Evolutionary conservation across 2,888 invertebrate genomes (phyloP), one percentile per base, ranked within the genome.

Genomic region (Thera obeliscata): DNA sequence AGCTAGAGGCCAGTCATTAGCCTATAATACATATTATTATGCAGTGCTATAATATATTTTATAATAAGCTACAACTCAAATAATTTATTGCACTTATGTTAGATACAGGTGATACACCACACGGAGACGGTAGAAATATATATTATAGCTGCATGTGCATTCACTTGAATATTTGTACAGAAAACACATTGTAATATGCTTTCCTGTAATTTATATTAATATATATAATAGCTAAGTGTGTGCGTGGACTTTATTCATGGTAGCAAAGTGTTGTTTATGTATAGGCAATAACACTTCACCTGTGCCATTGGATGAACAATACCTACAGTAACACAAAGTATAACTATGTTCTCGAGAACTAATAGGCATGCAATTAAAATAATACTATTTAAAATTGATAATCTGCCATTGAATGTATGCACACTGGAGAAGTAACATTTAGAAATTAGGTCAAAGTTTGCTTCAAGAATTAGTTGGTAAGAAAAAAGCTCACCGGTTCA

Each of bases 401-500:
- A 71, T 61, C 35, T 69, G 41, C 8, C 35, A 33, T 65, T 50
- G 49, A 43, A 52, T 57, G 35, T 9, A 60, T 46, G 65, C 61
- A 65, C 58, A 61, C 12, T 61, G 36, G 60, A 64, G 35, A 64
- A 66, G 41, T 61, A 61, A 57, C 36, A 54, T 12, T 54, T 66
- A 2, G 35, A 57, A 69, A 69, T 63, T 66, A 69, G 69, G 69
- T 69, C 69, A 69, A 57, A 59, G 49, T 66, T 60, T 63, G 66
- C 38, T 43, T 41, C 35, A 54, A 57, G 8, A 52, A 56, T 36
- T 55, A 56, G 11, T 48, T 11, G 43, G 22, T 22, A 2, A 8
- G 22, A 41, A 8, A 36, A 52, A 6, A n/a, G n/a, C 81, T 87
- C 75, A 93, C 92, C 86, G 90, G 90, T 89, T 93, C 93, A 92